Evolutionary conservation across 2,888 invertebrate species (phyloP).

Genomic region (Clanis bilineata): DNA sequence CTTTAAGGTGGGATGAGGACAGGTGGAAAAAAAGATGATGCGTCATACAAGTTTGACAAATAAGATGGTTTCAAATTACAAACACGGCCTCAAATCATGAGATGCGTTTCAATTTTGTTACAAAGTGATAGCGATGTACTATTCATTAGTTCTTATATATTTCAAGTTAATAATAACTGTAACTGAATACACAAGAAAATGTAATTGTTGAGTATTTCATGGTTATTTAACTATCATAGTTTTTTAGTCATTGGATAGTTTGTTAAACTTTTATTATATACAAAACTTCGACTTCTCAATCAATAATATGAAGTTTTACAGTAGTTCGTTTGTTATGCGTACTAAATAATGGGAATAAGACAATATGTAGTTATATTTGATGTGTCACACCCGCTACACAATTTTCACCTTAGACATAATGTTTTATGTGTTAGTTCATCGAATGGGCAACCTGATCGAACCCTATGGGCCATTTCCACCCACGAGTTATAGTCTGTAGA

Average conservation of each 20-base stretch:
- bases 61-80: too few species aligned
- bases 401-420: constrained; percentile 9
- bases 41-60: too few species aligned
- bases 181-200: not conserved
- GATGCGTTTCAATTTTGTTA: too few species aligned
- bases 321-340: constrained; percentile 31
- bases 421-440: not conserved
- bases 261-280: not conserved
- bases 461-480: constrained; percentile 44
- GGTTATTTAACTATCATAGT: not conserved
- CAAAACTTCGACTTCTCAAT: constrained; percentile 22
- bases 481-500: constrained; percentile 41
- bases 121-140: too few species aligned
- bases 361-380: constrained; percentile 8
- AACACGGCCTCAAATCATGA: too few species aligned
- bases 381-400: not conserved
- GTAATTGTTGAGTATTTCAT: not conserved
- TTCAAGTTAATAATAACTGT: not conserved
- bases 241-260: too few species aligned
- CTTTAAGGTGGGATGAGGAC: too few species aligned
- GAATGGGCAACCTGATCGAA: constrained; percentile 28
- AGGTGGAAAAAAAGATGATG: too few species aligned
- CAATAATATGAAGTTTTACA: constrained; percentile 32
- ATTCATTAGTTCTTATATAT: too few species aligned
- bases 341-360: constrained; percentile 40